Percentiles rank a stretch among this genome's conserved stretches.
These are phyloP conservation scores for Catocala fraxini DNA, from an alignment of 2,888 invertebrate genomes.

Conservation along the genomic window DNA sequence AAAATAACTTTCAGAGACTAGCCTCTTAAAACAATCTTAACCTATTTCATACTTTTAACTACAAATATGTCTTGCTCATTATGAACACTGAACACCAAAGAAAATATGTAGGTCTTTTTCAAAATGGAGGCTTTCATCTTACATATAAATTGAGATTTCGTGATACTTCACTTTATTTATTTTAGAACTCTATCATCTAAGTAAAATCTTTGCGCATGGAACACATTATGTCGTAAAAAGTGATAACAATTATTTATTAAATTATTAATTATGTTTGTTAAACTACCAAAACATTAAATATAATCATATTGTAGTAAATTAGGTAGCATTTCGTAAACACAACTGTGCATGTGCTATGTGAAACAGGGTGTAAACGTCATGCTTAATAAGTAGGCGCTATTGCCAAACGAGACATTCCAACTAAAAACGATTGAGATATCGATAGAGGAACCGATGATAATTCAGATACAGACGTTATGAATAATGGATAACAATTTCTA, in stretches of 20 bases:
- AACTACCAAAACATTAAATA: constrained; percentile 10
- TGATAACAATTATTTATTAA: constrained; percentile 17
- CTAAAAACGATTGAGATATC: constrained; percentile 30
- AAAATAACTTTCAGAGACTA: no score
- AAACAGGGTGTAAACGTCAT: constrained; percentile 55
- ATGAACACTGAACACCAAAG: not conserved
- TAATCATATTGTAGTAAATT: constrained; percentile 1
- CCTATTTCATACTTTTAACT: no score
- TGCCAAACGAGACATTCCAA: constrained; percentile 31
- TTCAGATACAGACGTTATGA: constrained; percentile 22
- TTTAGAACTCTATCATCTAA: not conserved
- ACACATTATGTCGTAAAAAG: not conserved
- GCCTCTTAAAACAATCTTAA: no score
- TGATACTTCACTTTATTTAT: no score
- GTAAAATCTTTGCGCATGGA: not conserved
- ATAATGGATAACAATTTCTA: no score
- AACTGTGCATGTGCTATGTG: constrained; percentile 35
- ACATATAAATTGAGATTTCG: not conserved
- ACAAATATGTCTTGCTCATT: no score
- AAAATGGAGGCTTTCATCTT: not conserved
- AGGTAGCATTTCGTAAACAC: constrained; percentile 34
- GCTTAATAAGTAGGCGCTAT: constrained; percentile 34
- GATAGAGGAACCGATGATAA: constrained; percentile 20
- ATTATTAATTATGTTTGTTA: constrained; percentile 26
- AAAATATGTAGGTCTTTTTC: no score